Base-by-base conservation (phyloP, 64 coral and sea anemone species). In the Cladopsammia gracilis region DNA sequence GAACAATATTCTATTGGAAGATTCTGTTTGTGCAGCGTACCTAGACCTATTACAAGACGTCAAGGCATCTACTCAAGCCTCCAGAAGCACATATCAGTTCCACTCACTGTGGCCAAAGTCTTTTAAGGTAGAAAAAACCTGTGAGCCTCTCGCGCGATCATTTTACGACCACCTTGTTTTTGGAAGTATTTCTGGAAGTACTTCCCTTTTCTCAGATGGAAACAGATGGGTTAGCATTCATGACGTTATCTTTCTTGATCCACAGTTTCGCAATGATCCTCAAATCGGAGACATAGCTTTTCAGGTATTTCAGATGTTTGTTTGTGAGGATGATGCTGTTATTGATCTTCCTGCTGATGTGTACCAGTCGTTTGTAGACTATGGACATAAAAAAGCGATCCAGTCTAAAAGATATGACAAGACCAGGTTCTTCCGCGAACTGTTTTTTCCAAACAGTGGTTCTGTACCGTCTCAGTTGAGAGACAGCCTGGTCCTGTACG, bases 1-100 rank as follows among this genome's bases (percentile, higher is more conserved):
- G 96, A 98, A 98, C 77, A 78, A 98, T 22, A 83, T 64, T 0
- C 70, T 98, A 20, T 68, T 98, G 53, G 69, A 86, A 73, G 88
- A 98, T 70, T 66, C 72, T 10, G 60, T 94, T 54, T 90, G 88
- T 45, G 67, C 87, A 43, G 88, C 92, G 2, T 94, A 94, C 44
- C 14, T 98, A 11, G 49, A 50, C 15, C 83, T 98, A 45, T 60
- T 98, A 18, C 58, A 88, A 76, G 83, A 91, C 19, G 24, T 88
- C 8, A 87, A 62, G 75, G 6, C 43, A 5, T 18, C 14, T 20
- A 20, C n/a, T n/a, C n/a, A n/a, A n/a, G n/a, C n/a, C n/a, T n/a
- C n/a, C n/a, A n/a, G n/a, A n/a, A n/a, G n/a, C n/a, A n/a, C n/a
- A n/a, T 26, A 24, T 5, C 20, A 20, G 77, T 59, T 11, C 22